phyloP scores from a whole-genome alignment of 2,888 invertebrate species.

The Acanthoscelides obtectus region DNA sequence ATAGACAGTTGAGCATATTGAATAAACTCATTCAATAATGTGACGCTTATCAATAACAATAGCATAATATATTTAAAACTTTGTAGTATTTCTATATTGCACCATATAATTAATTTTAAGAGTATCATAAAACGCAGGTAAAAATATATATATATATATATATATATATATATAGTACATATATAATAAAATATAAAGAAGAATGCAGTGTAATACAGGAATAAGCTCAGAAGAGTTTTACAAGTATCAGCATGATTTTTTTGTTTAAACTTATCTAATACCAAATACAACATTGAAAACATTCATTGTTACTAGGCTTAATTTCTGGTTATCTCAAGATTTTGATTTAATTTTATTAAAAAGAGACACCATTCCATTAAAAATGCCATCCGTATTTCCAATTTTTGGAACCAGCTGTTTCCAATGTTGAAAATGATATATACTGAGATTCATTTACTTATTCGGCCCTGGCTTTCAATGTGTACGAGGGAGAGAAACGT shows the following conservation, averaged over 20 bases:
- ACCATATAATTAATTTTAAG: not conserved
- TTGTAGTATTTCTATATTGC: not conserved
- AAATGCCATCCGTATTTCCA: no score
- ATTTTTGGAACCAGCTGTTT: no score
- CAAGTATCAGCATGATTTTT: not conserved
- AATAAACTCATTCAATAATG: not conserved
- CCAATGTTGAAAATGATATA: no score
- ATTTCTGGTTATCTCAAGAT: no score
- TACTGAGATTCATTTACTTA: no score
- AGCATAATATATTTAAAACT: not conserved
- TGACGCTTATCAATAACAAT: not conserved
- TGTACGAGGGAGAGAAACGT: no score
- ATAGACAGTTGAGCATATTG: not conserved
- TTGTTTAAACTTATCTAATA: not conserved
- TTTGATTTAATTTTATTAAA: no score
- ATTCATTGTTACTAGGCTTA: no score
- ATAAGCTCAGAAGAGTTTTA: not conserved
- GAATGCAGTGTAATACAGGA: not conserved
- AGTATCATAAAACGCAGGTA: not conserved
- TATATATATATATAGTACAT: no score
- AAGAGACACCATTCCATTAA: no score
- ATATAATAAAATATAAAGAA: not conserved
- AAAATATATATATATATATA: not conserved
- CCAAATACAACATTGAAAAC: not conserved
- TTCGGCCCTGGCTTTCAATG: no score